Percentiles rank a stretch among this genome's conserved stretches.
Conservation (phyloP, 1,140 invertebrate genomes). For the Heliconius himera region DNA sequence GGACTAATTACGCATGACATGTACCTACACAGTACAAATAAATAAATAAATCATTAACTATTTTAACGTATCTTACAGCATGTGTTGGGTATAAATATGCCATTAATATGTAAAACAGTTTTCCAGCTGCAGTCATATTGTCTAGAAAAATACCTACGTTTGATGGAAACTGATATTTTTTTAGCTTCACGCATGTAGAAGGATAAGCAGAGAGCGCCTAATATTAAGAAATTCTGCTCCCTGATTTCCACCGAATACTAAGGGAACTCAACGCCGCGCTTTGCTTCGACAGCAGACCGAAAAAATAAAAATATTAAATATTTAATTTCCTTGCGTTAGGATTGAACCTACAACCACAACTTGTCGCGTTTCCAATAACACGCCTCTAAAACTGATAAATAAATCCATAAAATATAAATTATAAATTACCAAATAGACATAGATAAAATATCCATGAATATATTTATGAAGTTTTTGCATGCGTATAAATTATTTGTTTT, state of each 20-base stretch:
- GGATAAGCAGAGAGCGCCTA: too few relatives aligned
- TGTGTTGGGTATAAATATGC: constrained; percentile 7
- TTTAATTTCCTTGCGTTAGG: too few relatives aligned
- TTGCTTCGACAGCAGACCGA: too few relatives aligned
- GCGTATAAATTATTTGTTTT: not conserved
- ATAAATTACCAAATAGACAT: not conserved
- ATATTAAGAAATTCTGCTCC: too few relatives aligned
- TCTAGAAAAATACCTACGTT: not conserved
- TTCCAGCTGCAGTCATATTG: not conserved
- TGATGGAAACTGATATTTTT: too few relatives aligned
- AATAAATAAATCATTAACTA: constrained; percentile 9
- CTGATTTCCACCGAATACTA: too few relatives aligned
- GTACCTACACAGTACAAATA: not conserved
- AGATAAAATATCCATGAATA: not conserved
- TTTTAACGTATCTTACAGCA: not conserved
- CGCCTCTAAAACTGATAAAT: not conserved
- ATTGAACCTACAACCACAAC: too few relatives aligned
- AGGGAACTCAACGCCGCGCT: too few relatives aligned
- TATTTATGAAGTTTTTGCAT: not conserved
- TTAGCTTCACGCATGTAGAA: too few relatives aligned
- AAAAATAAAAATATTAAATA: too few relatives aligned
- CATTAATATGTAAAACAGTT: not conserved
- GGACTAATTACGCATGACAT: not conserved
- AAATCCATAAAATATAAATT: not conserved
- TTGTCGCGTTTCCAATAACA: too few relatives aligned